Conservation (phyloP, 1,140 invertebrate genomes). For the Holotrichia oblita region DNA sequence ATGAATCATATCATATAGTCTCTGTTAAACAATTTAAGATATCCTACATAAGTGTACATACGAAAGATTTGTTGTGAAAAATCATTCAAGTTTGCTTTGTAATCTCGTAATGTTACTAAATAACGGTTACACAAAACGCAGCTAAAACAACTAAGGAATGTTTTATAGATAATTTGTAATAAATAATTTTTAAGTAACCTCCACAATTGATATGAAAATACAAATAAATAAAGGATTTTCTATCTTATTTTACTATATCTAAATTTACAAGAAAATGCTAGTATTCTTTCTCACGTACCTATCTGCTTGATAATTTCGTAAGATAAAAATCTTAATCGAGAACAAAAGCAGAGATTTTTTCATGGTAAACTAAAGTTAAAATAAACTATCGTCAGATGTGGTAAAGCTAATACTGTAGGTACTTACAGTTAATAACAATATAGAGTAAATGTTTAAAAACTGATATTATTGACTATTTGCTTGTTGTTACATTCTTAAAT, state of each 20-base stretch:
- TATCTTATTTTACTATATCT: conserved; percentile 4
- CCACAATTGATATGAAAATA: conserved; percentile 8
- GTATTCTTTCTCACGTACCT: conserved; percentile 15
- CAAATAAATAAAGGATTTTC: conserved; percentile 20
- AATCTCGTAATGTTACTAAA: background rate
- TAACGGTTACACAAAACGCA: conserved; percentile 4
- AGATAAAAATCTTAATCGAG: conserved; percentile 23
- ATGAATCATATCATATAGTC: conserved; percentile 15
- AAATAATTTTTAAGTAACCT: conserved; percentile 31
- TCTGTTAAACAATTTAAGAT: background rate
- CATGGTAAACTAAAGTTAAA: conserved; percentile 12
- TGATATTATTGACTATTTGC: background rate
- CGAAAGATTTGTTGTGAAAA: background rate
- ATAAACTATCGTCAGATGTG: conserved; percentile 15
- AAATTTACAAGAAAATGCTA: conserved; percentile 14
- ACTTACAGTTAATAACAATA: background rate
- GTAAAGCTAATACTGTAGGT: conserved; percentile 21
- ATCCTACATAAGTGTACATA: background rate
- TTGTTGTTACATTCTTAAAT: conserved; percentile 11
- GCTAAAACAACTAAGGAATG: conserved; percentile 10
- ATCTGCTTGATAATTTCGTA: background rate
- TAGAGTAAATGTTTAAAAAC: background rate
- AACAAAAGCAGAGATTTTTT: conserved; percentile 30
- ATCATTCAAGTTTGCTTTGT: background rate
- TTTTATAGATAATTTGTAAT: conserved; percentile 1